Evolutionary conservation across 2,888 invertebrate species (phyloP), one percentile per base, ranked within the genome.

Genomic region (Xestoiulus laeticollis): DNA sequence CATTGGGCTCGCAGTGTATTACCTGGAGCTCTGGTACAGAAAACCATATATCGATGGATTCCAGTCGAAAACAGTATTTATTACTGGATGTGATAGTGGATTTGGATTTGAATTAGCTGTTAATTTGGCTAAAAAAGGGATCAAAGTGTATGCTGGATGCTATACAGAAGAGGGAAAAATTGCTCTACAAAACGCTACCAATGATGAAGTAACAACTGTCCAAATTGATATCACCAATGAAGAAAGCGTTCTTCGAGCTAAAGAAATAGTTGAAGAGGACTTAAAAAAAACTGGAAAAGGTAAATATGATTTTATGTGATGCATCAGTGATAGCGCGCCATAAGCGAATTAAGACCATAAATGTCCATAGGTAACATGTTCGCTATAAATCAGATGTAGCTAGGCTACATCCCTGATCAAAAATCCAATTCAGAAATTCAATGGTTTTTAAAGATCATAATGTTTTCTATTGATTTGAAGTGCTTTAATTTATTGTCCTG

Each of bases 81-180:
- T 85, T 14, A 85, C 85, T 10, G 85, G 85, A 44, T 33, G 33
- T 5, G 85, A 85, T 22, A 85, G 33, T 44, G 85, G 85, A 8
- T 85, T 85, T 33, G 85, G 85, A 43, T 43, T 22, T 43, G 38
- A n/a, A 44, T 22, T 85, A 10, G 85, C 85, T n/a, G 85, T 32
- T 32, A 44, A 85, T n/a, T 22, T 85, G 38, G 85, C n/a, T 33
- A 85, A 33, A 10, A n/a, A 85, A 10, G 85, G 85, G 43, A n/a
- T 85, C 85, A 85, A 44, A 85, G 85, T 85, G 19, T 85, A 85
- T 16, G 85, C 85, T 10, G 85, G 85, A 32, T 85, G 85, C 22
- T 85, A 32, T 12, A 85, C 85, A 1, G 38, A 85, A 8, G 33
- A 85, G 3, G 85, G 85, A 10, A 33, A 30, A 14, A 32, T 32